A percentile compares a stretch with the other conserved stretches of the same genome.
Conservation (phyloP, 1,140 invertebrate genomes). For the Lithobius niger region DNA sequence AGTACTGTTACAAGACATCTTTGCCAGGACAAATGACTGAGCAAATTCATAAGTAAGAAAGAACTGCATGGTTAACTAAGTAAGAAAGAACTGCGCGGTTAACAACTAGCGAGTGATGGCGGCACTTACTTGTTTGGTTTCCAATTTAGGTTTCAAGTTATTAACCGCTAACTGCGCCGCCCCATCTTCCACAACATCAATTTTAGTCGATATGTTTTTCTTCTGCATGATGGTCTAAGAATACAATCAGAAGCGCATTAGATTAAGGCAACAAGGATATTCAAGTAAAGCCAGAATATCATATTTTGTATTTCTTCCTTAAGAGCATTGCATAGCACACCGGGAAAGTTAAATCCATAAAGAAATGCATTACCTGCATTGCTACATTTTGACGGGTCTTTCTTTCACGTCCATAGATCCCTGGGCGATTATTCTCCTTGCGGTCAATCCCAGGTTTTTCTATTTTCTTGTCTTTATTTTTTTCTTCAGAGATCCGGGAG, state of each 20-base stretch:
- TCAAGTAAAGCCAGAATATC: neutral
- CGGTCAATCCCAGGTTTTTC: neutral
- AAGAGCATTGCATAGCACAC: neutral
- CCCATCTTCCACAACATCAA: neutral
- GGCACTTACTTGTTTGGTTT: conserved; percentile 16
- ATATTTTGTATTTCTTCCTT: neutral
- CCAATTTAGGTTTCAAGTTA: conserved; percentile 13
- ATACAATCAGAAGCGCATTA: conserved; percentile 7
- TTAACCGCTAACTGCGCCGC: too few species aligned
- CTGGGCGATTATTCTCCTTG: conserved; percentile 2
- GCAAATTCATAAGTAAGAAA: too few species aligned
- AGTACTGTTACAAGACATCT: too few species aligned
- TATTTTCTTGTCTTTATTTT: neutral
- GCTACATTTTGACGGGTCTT: conserved; percentile 41
- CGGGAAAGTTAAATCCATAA: neutral
- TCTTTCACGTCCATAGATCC: neutral
- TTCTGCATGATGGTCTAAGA: conserved; percentile 27
- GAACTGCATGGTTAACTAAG: too few species aligned
- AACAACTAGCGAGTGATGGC: too few species aligned
- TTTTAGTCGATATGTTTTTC: conserved; percentile 15
- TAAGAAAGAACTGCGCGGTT: too few species aligned
- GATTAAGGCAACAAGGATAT: neutral
- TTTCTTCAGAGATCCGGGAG: neutral
- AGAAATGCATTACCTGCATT: conserved; percentile 51
- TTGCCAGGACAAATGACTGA: too few species aligned